phyloP scores from a whole-genome alignment of 2,797 vertebrate species.

The Paguma larvata region DNA sequence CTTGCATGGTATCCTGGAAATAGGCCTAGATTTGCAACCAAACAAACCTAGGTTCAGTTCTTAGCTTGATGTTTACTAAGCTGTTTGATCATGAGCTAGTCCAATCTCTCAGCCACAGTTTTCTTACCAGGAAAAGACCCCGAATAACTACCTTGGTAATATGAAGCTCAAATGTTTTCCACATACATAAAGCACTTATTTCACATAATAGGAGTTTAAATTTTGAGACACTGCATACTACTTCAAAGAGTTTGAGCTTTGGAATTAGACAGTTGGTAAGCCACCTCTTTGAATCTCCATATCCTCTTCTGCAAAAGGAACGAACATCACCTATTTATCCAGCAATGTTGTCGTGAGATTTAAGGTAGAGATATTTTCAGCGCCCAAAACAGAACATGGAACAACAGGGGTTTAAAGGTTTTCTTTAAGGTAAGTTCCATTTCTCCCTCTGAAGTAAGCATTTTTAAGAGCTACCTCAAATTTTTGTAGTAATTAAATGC shows the following conservation, averaged over 20 bases:
- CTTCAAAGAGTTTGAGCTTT: conserved; percentile 15
- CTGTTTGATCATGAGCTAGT: conserved; percentile 33
- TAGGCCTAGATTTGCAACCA: conserved; percentile 37
- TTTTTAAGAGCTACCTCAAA: conserved; percentile 27
- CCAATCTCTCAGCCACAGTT: conserved; percentile 41
- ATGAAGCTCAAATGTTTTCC: conserved; percentile 42
- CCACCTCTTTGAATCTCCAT: conserved; percentile 2
- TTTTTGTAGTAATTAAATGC: conserved; percentile 33
- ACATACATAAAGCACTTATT: conserved; percentile 48
- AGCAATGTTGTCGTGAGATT: conserved; percentile 10
- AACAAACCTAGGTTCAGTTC: conserved; percentile 58
- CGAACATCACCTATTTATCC: neutral
- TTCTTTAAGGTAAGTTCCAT: conserved; percentile 41
- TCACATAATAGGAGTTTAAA: conserved; percentile 50
- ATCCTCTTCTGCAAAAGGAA: conserved; percentile 49
- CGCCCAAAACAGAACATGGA: neutral
- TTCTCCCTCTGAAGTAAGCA: conserved; percentile 36
- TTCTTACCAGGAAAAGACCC: conserved; percentile 60
- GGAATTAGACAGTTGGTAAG: conserved; percentile 39
- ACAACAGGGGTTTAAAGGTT: neutral
- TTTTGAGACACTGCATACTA: neutral
- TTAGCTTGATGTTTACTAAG: conserved; percentile 36
- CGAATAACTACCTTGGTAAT: conserved; percentile 41
- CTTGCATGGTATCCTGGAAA: conserved; percentile 36
- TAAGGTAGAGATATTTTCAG: conserved; percentile 46